A percentile compares a stretch with the other conserved stretches of the same genome.
Conservation (phyloP, 2,888 invertebrate species). For the Brachypalpus laphriformis region DNA sequence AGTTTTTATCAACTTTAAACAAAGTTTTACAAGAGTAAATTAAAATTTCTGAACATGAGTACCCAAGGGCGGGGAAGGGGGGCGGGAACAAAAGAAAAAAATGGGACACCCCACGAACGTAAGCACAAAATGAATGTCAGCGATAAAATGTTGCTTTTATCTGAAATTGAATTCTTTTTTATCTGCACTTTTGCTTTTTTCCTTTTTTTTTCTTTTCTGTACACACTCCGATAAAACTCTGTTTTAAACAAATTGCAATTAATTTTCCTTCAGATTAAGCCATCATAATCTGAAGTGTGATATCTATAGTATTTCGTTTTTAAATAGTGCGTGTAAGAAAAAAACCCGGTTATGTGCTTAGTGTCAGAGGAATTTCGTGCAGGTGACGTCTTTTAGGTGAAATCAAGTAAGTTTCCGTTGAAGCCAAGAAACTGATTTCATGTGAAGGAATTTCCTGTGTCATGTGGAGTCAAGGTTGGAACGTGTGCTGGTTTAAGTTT, state of each 20-base stretch:
- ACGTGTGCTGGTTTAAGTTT: background rate
- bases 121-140: constrained; percentile 16
- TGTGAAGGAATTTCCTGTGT: background rate
- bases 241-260: constrained; percentile 33
- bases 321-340: background rate
- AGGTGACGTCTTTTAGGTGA: constrained; percentile 11
- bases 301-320: background rate
- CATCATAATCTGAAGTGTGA: constrained; percentile 33
- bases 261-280: constrained; percentile 46
- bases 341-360: background rate
- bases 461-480: constrained; percentile 2
- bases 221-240: background rate
- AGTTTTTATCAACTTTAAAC: background rate
- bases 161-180: constrained; percentile 37
- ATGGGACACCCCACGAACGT: constrained; percentile 35
- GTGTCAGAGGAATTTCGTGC: background rate
- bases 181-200: background rate
- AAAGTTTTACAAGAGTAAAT: background rate
- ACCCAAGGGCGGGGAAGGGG: background rate
- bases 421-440: background rate
- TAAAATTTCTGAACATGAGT: background rate
- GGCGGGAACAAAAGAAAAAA: background rate
- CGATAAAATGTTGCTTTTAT: constrained; percentile 35
- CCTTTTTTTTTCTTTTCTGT: background rate
- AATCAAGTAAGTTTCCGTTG: background rate